A percentile compares a stretch with the other conserved stretches of the same genome.
These are phyloP conservation scores for Upupa epops DNA, from an alignment of 2,113 vertebrate genomes.

Conservation along the genomic window DNA sequence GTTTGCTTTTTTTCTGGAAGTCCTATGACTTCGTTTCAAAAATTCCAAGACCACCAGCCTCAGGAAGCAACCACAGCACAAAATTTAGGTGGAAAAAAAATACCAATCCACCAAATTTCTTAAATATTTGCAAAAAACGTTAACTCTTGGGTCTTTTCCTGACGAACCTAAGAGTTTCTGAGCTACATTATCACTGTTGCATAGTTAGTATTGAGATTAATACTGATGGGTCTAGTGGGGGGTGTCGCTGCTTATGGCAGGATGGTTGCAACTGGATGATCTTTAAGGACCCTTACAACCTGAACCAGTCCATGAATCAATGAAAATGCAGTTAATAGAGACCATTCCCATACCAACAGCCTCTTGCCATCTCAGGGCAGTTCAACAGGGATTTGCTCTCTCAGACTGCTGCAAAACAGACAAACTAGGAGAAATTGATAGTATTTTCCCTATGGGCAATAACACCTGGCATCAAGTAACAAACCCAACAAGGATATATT, in stretches of 20 bases:
- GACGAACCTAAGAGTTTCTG: background rate
- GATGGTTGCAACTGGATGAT: no score
- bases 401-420: background rate
- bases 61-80: no score
- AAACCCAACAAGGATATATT: background rate
- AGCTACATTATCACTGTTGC: background rate
- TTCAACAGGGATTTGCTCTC: background rate
- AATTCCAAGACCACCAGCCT: slow-evolving; percentile 48
- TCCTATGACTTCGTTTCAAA: slow-evolving; percentile 50
- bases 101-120: no score
- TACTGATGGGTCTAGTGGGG: background rate
- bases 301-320: no score
- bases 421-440: background rate
- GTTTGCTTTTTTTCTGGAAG: slow-evolving; percentile 3
- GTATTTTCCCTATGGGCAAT: background rate
- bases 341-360: background rate
- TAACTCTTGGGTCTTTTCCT: background rate
- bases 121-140: background rate
- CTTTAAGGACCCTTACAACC: no score
- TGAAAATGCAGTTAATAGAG: background rate
- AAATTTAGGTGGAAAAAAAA: slow-evolving; percentile 17
- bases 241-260: no score
- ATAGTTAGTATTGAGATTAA: background rate
- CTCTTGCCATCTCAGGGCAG: background rate
- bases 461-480: background rate